A percentile compares a stretch with the other conserved stretches of the same genome.
These are phyloP conservation scores for Pogonus chalceus DNA, from an alignment of 1,140 invertebrate species.

Conservation along the genomic window DNA sequence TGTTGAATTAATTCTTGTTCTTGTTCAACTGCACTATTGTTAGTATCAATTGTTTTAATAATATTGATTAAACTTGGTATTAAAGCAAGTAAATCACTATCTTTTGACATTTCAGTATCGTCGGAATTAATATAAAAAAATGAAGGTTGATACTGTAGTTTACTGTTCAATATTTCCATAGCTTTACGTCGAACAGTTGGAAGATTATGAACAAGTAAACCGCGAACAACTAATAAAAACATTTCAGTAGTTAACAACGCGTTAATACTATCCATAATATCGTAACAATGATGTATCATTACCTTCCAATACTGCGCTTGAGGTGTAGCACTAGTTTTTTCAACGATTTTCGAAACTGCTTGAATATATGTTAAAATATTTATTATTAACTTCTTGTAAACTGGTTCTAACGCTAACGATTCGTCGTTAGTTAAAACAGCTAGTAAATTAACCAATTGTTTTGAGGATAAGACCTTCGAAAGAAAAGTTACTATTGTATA, in stretches of 20 bases:
- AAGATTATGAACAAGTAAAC: constrained; percentile 57
- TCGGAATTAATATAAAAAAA: constrained; percentile 44
- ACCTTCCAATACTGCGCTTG: constrained; percentile 70
- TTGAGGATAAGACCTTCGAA: constrained; percentile 50
- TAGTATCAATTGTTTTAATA: constrained; percentile 44
- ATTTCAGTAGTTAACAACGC: constrained; percentile 62
- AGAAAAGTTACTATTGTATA: constrained; percentile 64
- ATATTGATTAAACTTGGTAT: constrained; percentile 52
- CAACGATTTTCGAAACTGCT: constrained; percentile 44
- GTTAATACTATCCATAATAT: constrained; percentile 66
- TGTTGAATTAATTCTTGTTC: constrained; percentile 61
- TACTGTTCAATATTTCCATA: constrained; percentile 72
- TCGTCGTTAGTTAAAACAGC: constrained; percentile 38
- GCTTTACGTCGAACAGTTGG: constrained; percentile 64
- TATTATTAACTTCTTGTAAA: constrained; percentile 58
- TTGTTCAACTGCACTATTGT: constrained; percentile 36
- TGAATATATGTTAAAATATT: constrained; percentile 56
- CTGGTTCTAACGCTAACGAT: constrained; percentile 39
- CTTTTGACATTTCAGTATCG: constrained; percentile 20
- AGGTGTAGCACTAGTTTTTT: constrained; percentile 41
- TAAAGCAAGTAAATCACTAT: constrained; percentile 42
- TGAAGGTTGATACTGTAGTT: constrained; percentile 57
- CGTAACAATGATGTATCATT: constrained; percentile 63
- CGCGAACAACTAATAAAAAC: constrained; percentile 65
- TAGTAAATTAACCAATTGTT: constrained; percentile 56